Evolutionary conservation across 2,113 vertebrate species (phyloP).

Genomic region (Toxotes jaculatrix): DNA sequence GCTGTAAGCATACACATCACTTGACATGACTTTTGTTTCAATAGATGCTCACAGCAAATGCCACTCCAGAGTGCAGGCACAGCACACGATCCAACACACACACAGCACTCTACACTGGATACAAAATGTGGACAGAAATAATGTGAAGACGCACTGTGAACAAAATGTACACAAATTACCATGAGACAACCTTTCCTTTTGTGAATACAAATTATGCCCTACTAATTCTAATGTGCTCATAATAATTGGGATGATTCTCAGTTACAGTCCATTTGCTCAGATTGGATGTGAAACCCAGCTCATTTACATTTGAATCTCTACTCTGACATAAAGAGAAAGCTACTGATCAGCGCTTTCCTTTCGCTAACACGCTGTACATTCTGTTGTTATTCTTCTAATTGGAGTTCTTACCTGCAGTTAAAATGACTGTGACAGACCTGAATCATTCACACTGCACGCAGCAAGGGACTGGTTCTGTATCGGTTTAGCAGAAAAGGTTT

Average conservation of each 20-base stretch:
- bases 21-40: not conserved
- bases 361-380: not conserved
- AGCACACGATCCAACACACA: not conserved
- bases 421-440: not conserved
- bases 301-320: conserved; percentile 46
- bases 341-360: conserved; percentile 1
- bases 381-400: not conserved
- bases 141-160: conserved; percentile 3
- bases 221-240: conserved; percentile 39
- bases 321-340: conserved; percentile 5
- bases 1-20: not conserved
- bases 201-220: conserved; percentile 38
- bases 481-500: not conserved
- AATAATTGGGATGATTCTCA: conserved; percentile 48
- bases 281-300: conserved; percentile 46
- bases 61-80: not conserved
- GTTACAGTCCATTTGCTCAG: conserved; percentile 52
- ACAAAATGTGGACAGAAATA: not conserved
- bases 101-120: not conserved
- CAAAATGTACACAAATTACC: conserved; percentile 29
- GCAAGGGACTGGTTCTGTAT: not conserved
- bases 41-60: not conserved
- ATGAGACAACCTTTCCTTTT: conserved; percentile 31
- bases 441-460: not conserved
- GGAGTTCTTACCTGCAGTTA: not conserved